Evolutionary conservation across 2,113 vertebrate species (phyloP).

Genomic region (Cisticola juncidis): DNA sequence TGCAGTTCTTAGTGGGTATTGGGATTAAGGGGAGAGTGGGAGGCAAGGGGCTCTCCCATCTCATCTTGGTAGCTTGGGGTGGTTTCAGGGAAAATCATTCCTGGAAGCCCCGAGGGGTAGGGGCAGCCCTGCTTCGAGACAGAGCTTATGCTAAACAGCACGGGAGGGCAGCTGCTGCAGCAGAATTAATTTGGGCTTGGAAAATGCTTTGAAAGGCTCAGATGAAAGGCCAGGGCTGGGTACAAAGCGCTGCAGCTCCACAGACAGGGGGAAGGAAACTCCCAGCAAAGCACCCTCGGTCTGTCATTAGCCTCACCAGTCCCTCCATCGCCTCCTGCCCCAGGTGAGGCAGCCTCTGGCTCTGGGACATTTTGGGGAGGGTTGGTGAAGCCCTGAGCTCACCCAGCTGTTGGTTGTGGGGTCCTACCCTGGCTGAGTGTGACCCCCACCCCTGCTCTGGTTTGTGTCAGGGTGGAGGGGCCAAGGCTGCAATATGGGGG

Average conservation of each 20-base stretch:
- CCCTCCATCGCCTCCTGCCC: not conserved
- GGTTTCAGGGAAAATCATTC: not conserved
- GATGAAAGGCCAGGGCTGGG: not conserved
- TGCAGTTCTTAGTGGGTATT: not conserved
- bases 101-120: not conserved
- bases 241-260: not conserved
- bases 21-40: not conserved
- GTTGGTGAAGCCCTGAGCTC: not conserved
- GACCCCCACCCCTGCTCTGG: too few species aligned
- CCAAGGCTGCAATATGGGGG: accelerated
- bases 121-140: not conserved
- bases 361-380: not conserved
- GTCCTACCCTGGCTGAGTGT: not conserved
- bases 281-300: not conserved
- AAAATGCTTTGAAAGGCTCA: not conserved
- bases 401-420: not conserved
- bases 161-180: conserved; percentile 2
- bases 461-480: not conserved
- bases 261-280: not conserved
- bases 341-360: not conserved
- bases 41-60: not conserved
- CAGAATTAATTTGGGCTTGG: not conserved
- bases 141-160: not conserved
- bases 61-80: accelerated
- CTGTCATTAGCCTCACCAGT: not conserved